Evolutionary conservation across 2,797 vertebrate species (phyloP).

Genomic region (Sebastes taczanowskii): DNA sequence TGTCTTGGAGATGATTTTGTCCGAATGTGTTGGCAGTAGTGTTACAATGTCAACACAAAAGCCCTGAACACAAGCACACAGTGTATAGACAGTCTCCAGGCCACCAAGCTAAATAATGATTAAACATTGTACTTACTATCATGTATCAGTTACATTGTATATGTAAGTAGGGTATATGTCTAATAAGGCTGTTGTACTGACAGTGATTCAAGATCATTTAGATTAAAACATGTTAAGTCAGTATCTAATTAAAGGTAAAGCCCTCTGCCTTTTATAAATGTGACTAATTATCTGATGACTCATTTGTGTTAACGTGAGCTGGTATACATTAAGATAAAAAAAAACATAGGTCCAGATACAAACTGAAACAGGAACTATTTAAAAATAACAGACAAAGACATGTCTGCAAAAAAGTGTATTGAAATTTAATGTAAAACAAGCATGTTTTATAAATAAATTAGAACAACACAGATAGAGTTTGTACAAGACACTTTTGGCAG

Average conservation of each 20-base stretch:
- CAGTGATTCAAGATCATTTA: too few species aligned
- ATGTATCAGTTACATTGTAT: too few species aligned
- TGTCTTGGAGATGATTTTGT: background rate
- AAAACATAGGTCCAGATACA: background rate
- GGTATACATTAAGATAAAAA: background rate
- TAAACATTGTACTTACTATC: too few species aligned
- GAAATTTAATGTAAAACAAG: background rate
- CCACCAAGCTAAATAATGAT: too few species aligned
- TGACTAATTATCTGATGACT: background rate
- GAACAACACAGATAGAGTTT: background rate
- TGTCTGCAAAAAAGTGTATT: background rate
- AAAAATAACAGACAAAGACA: background rate
- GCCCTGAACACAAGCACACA: too few species aligned
- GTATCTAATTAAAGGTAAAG: background rate
- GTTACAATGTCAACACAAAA: too few species aligned
- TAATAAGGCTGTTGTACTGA: too few species aligned
- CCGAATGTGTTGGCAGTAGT: too few species aligned
- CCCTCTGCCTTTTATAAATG: background rate
- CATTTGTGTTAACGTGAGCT: background rate
- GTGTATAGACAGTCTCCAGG: too few species aligned
- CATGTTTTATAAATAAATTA: background rate
- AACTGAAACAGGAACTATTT: background rate
- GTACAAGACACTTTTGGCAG: background rate
- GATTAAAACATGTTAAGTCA: background rate
- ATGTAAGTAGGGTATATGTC: too few species aligned